Evolutionary conservation across 2,113 vertebrate genomes (phyloP).

Genomic region (Megaceryle torquata): DNA sequence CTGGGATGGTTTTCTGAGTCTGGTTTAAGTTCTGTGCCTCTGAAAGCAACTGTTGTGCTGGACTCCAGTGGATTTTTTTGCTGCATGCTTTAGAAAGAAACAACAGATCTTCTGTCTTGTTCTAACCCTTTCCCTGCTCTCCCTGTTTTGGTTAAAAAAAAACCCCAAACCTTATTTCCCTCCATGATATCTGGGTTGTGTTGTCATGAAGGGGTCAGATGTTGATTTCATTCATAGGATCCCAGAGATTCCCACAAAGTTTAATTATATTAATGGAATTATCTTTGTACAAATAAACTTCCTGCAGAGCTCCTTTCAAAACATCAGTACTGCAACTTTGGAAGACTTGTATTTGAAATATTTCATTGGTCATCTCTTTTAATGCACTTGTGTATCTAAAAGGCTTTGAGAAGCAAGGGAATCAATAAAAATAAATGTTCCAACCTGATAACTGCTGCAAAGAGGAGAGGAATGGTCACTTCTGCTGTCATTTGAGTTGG

Average conservation of each 20-base stretch:
- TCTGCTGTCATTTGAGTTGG: neutral
- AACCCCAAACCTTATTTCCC: neutral
- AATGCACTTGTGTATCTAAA: neutral
- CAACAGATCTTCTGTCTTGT: neutral
- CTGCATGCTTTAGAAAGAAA: constrained; percentile 21
- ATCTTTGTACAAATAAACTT: neutral
- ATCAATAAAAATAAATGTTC: neutral
- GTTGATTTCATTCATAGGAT: neutral
- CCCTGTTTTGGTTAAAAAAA: neutral
- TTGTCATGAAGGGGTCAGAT: neutral
- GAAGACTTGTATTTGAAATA: neutral
- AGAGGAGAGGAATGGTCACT: neutral
- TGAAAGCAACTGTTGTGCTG: neutral
- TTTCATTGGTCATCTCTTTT: neutral
- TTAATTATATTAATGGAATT: neutral
- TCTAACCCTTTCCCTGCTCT: neutral
- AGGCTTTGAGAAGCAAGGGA: neutral
- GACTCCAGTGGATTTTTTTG: neutral
- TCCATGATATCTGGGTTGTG: neutral
- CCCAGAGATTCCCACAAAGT: neutral
- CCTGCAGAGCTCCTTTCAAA: neutral
- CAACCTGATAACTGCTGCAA: neutral
- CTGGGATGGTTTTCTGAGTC: neutral
- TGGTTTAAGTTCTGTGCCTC: neutral
- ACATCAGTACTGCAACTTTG: rapidly evolving